A percentile compares a stretch with the other conserved stretches of the same genome.
Evolutionary conservation across 2,113 vertebrate genomes (phyloP).

Genomic region (Trichechus manatus): DNA sequence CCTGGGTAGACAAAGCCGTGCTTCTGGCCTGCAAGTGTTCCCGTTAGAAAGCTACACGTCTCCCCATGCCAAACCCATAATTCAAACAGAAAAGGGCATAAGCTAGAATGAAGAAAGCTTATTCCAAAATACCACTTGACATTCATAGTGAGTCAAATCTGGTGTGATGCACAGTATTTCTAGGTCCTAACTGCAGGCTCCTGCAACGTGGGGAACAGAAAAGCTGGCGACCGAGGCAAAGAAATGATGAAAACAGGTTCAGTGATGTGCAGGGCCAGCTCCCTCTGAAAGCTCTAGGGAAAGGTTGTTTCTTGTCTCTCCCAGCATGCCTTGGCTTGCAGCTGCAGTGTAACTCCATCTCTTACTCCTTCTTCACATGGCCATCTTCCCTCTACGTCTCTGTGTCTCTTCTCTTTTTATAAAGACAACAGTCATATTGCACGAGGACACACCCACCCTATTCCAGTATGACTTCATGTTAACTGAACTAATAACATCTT

Average conservation of each 20-base stretch:
- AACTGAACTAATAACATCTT: background rate
- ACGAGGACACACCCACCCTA: background rate
- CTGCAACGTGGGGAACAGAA: background rate
- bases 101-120: background rate
- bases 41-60: background rate
- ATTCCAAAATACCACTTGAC: background rate
- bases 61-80: background rate
- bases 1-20: background rate
- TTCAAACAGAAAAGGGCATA: background rate
- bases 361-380: background rate
- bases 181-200: background rate
- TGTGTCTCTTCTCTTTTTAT: background rate
- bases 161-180: background rate
- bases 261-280: background rate
- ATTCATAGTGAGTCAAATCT: background rate
- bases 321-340: background rate
- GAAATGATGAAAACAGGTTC: background rate
- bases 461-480: background rate
- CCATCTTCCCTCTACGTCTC: background rate
- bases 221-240: background rate
- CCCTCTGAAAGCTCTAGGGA: background rate
- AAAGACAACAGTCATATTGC: background rate
- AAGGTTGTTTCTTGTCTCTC: background rate
- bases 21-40: background rate
- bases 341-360: no score